These are phyloP conservation scores for Clarias macrocephalus DNA, from an alignment of 2,113 vertebrate genomes.

Conservation along the genomic window DNA sequence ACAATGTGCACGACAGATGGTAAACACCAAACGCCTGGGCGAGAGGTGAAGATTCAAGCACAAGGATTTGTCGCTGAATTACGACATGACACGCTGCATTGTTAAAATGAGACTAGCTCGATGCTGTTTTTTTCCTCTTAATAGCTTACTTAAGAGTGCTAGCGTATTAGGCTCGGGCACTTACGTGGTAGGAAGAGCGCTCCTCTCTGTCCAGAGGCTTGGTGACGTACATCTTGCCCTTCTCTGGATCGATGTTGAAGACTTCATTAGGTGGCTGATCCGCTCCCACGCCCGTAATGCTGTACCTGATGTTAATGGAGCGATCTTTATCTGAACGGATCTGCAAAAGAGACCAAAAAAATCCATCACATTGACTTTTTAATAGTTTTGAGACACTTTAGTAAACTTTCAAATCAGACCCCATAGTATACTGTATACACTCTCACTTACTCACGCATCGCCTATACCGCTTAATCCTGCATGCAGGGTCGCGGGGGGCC, in stretches of 20 bases:
- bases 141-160: too few relatives aligned
- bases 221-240: slow-evolving; percentile 49
- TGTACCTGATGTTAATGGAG: slow-evolving; percentile 88
- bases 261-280: slow-evolving; percentile 47
- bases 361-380: not conserved
- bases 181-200: slow-evolving; percentile 43
- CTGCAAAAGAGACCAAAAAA: slow-evolving; percentile 63
- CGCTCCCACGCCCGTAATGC: slow-evolving; percentile 53
- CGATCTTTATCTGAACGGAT: slow-evolving; percentile 97
- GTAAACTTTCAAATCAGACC: not conserved
- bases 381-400: not conserved
- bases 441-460: too few relatives aligned
- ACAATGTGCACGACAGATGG: not conserved
- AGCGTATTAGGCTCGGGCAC: not conserved
- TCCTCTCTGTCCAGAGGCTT: slow-evolving; percentile 55
- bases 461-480: too few relatives aligned
- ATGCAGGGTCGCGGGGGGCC: too few relatives aligned
- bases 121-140: not conserved
- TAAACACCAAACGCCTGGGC: not conserved
- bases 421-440: not conserved
- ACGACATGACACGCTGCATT: not conserved
- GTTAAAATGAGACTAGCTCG: not conserved
- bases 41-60: not conserved
- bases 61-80: not conserved
- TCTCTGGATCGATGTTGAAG: slow-evolving; percentile 45